Percentiles rank a stretch among this genome's conserved stretches.
These are phyloP conservation scores for Chionoecetes opilio DNA, from an alignment of 1,140 invertebrate species.

Conservation along the genomic window DNA sequence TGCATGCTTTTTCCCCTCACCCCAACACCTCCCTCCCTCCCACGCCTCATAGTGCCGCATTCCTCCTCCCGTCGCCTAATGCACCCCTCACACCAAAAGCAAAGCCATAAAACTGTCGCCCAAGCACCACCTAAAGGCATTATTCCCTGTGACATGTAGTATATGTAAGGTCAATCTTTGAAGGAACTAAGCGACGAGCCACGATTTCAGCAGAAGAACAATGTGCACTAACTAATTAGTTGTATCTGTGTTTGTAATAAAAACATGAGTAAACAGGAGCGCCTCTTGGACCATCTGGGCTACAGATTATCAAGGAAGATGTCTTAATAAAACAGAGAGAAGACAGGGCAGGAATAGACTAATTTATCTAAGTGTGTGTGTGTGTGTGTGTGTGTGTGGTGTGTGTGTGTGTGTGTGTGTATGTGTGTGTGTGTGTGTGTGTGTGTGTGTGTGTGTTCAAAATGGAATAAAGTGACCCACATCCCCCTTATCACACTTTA, in stretches of 20 bases:
- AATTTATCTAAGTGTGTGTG: neutral
- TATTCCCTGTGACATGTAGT: neutral
- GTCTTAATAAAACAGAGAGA: conserved; percentile 17
- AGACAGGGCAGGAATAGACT: neutral
- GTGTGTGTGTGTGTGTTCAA: conserved; percentile 17
- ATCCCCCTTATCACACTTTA: conserved; percentile 13
- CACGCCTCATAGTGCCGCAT: neutral
- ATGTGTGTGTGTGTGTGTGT: conserved; percentile 46
- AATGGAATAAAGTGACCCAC: neutral
- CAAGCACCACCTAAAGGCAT: neutral
- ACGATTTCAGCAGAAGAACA: no score
- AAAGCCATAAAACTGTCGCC: neutral
- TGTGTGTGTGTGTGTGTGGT: neutral
- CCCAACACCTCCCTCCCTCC: neutral
- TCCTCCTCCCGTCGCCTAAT: neutral
- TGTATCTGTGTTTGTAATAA: no score
- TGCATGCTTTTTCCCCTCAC: neutral
- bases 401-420: conserved; percentile 25
- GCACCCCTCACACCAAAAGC: neutral
- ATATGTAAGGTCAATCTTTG: no score
- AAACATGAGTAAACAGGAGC: no score
- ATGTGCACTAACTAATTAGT: no score
- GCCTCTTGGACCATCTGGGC: neutral
- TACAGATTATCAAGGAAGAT: neutral
- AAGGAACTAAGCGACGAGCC: neutral